These are phyloP conservation scores for Petrocephalus schoutedeni DNA, from an alignment of 2,797 vertebrate species.

Conservation along the genomic window DNA sequence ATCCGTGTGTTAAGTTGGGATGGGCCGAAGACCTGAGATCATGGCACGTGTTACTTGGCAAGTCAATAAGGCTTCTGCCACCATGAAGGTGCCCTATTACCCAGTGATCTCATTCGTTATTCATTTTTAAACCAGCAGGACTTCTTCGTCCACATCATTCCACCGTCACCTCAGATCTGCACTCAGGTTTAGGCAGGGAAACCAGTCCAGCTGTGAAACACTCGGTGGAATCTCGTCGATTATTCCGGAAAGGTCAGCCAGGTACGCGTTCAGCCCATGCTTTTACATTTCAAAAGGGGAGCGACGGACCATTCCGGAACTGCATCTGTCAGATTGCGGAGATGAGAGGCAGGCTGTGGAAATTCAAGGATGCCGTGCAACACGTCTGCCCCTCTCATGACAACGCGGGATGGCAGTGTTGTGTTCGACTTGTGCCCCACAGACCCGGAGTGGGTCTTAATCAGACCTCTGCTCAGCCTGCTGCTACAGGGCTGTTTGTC, in stretches of 20 bases:
- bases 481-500: conserved; percentile 12
- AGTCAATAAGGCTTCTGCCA: neutral
- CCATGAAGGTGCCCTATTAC: neutral
- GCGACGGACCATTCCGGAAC: neutral
- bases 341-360: neutral
- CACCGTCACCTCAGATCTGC: neutral
- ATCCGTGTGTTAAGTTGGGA: neutral
- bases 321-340: neutral
- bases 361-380: neutral
- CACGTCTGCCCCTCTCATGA: neutral
- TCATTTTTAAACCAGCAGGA: neutral
- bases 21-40: neutral
- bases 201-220: neutral
- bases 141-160: neutral
- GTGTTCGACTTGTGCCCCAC: neutral
- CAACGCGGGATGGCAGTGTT: neutral
- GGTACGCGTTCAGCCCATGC: neutral
- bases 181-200: neutral
- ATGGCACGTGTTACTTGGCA: neutral
- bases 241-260: neutral
- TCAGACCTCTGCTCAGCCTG: neutral
- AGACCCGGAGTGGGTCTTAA: neutral
- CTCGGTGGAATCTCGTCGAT: neutral
- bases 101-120: neutral
- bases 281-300: neutral